Evolutionary conservation across 64 coral and sea anemone species (phyloP), one percentile per base, ranked within the genome.

Genomic region (Porites australiensis): DNA sequence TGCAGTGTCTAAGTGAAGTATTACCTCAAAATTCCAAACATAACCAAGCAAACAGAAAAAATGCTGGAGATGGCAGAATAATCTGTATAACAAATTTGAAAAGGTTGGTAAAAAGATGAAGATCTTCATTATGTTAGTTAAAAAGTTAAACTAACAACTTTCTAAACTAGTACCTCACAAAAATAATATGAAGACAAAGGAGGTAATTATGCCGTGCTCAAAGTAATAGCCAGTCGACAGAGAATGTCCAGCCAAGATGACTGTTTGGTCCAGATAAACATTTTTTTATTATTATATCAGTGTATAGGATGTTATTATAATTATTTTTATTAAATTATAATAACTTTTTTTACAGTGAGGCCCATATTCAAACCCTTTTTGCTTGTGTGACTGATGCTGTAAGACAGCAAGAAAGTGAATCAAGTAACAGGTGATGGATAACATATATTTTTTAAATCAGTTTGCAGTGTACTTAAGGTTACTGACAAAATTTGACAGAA

Each of bases 61-160:
- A 80, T 49, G 72, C 19, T 63, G 47, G 21, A 62, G 94, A 96
- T 57, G 83, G 86, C 21, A 88, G 97, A 75, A 98, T 98, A 48
- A 86, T 98, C 21, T 96, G 94, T 72, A 58, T 98, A 13, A 96
- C 97, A 88, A 82, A 94, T 58, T 62, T 98, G n/a, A 95, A 93
- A 88, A 98, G 90, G 96, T 98, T 46, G 51, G 83, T 60, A 16
- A 22, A 37, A 37, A 37, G 27, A 37, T 37, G 27, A 37, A 37
- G 27, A 37, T 37, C 27, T 37, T 37, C 27, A 37, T 37, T 37
- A 37, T 37, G 27, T 37, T 37, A 37, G 27, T 37, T 37, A 37
- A 37, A 37, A 37, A 37, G 27, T 37, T 37, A 37, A 37, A 37
- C 27, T 37, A 37, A 37, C 27, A 37, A 37, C 27, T 37, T 37